These are phyloP conservation scores for Metellina segmentata DNA, from an alignment of 2,888 invertebrate genomes.

Conservation along the genomic window DNA sequence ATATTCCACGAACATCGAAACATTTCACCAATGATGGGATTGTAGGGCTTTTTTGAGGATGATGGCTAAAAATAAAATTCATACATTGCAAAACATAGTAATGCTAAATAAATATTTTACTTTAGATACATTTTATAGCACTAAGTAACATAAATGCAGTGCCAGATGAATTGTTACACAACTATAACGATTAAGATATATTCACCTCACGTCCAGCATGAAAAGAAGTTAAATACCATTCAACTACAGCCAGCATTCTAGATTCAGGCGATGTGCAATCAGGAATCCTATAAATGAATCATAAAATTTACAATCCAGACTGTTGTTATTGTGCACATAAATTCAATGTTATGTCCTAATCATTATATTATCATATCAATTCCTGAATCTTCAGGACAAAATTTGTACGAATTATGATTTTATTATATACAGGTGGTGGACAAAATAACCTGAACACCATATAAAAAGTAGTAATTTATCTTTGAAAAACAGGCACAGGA, in stretches of 20 bases:
- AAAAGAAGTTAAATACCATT: constrained; percentile 99
- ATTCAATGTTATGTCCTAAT: too few relatives aligned
- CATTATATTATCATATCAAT: too few relatives aligned
- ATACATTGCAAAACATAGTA: background rate
- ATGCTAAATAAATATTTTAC: too few relatives aligned
- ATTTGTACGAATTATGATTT: too few relatives aligned
- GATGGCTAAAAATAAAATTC: constrained; percentile 75
- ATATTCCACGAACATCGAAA: constrained; percentile 83
- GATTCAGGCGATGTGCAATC: constrained; percentile 92
- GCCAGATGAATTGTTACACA: too few relatives aligned
- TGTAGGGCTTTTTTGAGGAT: constrained; percentile 83
- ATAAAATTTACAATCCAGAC: background rate
- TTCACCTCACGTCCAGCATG: constrained; percentile 95
- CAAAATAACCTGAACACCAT: too few relatives aligned
- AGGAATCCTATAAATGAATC: constrained; percentile 87
- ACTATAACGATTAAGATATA: background rate
- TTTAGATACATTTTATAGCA: too few relatives aligned
- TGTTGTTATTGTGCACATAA: background rate
- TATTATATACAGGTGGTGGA: too few relatives aligned
- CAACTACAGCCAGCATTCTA: constrained; percentile 94
- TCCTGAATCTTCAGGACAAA: too few relatives aligned
- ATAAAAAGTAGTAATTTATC: too few relatives aligned
- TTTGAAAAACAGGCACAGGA: too few relatives aligned
- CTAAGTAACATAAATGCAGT: background rate
- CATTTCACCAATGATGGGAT: constrained; percentile 83